phyloP scores from a whole-genome alignment of 2,113 vertebrate genomes.

The Datnioides undecimradiatus region DNA sequence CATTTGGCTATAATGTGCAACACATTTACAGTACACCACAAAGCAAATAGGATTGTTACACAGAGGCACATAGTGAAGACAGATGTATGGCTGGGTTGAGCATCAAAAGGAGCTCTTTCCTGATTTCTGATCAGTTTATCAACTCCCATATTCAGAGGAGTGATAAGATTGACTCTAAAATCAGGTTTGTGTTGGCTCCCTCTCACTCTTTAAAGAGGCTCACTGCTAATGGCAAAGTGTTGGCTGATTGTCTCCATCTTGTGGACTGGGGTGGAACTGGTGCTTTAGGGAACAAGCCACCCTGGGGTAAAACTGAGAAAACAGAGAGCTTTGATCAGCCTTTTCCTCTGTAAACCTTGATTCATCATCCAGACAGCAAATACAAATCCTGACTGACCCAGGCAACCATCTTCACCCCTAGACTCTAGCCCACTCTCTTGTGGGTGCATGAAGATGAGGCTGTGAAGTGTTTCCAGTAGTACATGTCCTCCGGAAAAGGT shows the following conservation, averaged over 20 bases:
- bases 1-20: slow-evolving; percentile 62
- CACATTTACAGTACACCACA: slow-evolving; percentile 70
- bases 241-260: slow-evolving; percentile 68
- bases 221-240: slow-evolving; percentile 25
- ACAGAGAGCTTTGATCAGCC: slow-evolving; percentile 15
- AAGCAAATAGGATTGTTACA: slow-evolving; percentile 64
- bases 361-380: slow-evolving; percentile 29
- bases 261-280: slow-evolving; percentile 54
- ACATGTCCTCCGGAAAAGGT: slow-evolving; percentile 40
- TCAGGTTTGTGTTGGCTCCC: not conserved
- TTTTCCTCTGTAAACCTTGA: slow-evolving; percentile 18
- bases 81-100: slow-evolving; percentile 62
- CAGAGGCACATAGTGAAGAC: slow-evolving; percentile 75
- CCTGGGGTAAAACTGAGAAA: slow-evolving; percentile 25
- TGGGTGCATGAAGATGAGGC: slow-evolving; percentile 45
- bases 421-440: slow-evolving; percentile 3
- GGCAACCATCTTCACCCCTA: slow-evolving; percentile 32
- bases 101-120: slow-evolving; percentile 28
- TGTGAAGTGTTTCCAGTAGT: slow-evolving; percentile 21
- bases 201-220: slow-evolving; percentile 2
- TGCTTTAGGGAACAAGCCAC: slow-evolving; percentile 18
- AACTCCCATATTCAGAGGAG: slow-evolving; percentile 12
- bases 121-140: slow-evolving; percentile 44
- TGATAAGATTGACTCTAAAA: slow-evolving; percentile 19
- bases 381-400: slow-evolving; percentile 29